phyloP scores from a whole-genome alignment of 2,113 vertebrate species.

The Pseudolaguvia tuberculata region DNA sequence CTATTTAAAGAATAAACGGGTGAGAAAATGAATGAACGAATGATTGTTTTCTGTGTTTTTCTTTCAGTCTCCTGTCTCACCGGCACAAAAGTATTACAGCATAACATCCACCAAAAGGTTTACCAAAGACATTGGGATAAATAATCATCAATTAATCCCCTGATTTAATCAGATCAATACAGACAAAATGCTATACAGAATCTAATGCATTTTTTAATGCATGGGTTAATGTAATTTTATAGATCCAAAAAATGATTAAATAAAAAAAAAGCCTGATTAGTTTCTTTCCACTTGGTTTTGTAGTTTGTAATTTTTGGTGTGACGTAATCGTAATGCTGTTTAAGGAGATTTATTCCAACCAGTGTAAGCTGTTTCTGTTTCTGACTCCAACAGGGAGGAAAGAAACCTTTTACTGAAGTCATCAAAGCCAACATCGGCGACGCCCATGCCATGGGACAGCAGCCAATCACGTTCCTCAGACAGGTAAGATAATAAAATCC shows the following conservation, averaged over 20 bases:
- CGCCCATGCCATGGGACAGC: constrained; percentile 88
- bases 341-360: too few species aligned
- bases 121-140: neutral
- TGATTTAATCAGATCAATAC: neutral
- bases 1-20: too few species aligned
- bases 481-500: constrained; percentile 73
- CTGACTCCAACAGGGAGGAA: constrained; percentile 69
- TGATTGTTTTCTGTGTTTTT: neutral
- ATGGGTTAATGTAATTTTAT: neutral
- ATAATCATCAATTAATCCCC: too few species aligned
- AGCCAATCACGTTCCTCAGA: constrained; percentile 87
- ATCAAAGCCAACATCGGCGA: constrained; percentile 91
- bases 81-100: neutral
- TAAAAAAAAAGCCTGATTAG: neutral
- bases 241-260: neutral
- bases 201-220: neutral
- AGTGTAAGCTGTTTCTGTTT: neutral
- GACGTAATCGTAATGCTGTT: too few species aligned
- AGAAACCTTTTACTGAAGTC: constrained; percentile 85
- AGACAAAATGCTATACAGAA: neutral
- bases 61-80: neutral
- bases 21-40: too few species aligned
- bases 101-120: neutral
- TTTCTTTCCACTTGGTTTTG: neutral
- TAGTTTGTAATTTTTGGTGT: neutral